Evolutionary conservation across 2,113 vertebrate species (phyloP).

Genomic region (Acanthisitta chloris): DNA sequence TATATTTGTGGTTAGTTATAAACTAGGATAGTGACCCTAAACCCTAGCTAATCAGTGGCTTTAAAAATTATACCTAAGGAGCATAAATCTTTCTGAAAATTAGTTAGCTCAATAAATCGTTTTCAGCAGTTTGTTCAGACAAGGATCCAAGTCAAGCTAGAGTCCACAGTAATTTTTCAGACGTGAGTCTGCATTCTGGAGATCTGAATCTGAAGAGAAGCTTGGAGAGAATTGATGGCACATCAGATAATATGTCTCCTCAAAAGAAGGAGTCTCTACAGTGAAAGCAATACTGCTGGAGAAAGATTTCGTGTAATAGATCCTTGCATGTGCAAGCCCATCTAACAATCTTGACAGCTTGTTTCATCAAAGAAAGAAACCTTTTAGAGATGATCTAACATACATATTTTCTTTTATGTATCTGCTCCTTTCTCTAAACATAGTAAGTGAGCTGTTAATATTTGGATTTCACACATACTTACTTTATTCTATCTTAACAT

Average conservation of each 20-base stretch:
- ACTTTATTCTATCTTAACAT: neutral
- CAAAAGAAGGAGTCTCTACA: neutral
- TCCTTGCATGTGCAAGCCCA: neutral
- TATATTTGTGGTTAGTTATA: neutral
- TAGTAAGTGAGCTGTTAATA: neutral
- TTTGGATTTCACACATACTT: neutral
- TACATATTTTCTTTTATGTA: neutral
- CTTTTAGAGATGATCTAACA: neutral
- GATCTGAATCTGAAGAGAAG: neutral
- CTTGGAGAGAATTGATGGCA: neutral
- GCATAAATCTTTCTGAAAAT: neutral
- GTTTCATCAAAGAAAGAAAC: neutral
- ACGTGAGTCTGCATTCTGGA: neutral
- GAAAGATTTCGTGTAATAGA: neutral
- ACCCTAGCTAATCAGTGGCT: neutral
- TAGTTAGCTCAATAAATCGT: neutral
- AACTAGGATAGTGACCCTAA: neutral
- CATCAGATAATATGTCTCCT: neutral
- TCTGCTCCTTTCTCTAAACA: neutral
- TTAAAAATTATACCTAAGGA: neutral
- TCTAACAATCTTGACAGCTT: neutral
- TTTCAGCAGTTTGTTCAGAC: neutral
- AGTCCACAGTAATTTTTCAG: neutral
- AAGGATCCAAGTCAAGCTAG: neutral
- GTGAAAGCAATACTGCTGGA: neutral